Evolutionary conservation across 2,888 invertebrate genomes (phyloP).

Genomic region (Autographa pulchrina): DNA sequence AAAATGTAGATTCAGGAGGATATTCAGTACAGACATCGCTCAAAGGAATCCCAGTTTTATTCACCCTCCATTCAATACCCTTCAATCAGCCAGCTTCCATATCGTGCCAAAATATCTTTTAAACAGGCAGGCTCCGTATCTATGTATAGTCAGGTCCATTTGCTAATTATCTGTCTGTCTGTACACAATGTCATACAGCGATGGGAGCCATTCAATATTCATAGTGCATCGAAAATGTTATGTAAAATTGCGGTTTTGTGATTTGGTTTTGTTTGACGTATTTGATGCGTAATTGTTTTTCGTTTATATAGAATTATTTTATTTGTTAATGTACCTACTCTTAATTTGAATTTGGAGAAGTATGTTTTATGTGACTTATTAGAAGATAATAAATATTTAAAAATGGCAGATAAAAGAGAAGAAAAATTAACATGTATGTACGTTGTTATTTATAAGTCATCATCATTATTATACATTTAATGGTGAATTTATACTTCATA

Average conservation of each 20-base stretch:
- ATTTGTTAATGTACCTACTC: too few species aligned
- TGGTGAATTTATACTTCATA: too few species aligned
- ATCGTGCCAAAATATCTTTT: constrained; percentile 26
- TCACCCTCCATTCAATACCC: background rate
- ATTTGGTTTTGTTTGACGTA: constrained; percentile 27
- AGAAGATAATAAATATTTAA: too few species aligned
- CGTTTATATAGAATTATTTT: too few species aligned
- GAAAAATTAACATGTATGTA: too few species aligned
- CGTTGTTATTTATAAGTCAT: too few species aligned
- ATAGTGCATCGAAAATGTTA: constrained; percentile 46
- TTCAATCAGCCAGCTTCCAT: background rate
- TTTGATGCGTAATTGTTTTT: constrained; percentile 13
- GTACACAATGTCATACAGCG: constrained; percentile 56
- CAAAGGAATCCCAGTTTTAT: constrained; percentile 18
- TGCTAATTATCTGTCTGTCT: constrained; percentile 68
- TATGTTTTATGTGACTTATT: too few species aligned
- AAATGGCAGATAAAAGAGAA: too few species aligned
- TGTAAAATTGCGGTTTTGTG: constrained; percentile 57
- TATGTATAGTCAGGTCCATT: constrained; percentile 63
- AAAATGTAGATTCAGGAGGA: background rate
- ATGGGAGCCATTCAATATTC: constrained; percentile 62
- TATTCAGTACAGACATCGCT: background rate
- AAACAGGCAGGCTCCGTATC: constrained; percentile 17
- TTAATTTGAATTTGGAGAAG: too few species aligned
- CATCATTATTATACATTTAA: too few species aligned